These are phyloP conservation scores for Lateolabrax maculatus DNA, from an alignment of 2,797 vertebrate species.

Conservation along the genomic window DNA sequence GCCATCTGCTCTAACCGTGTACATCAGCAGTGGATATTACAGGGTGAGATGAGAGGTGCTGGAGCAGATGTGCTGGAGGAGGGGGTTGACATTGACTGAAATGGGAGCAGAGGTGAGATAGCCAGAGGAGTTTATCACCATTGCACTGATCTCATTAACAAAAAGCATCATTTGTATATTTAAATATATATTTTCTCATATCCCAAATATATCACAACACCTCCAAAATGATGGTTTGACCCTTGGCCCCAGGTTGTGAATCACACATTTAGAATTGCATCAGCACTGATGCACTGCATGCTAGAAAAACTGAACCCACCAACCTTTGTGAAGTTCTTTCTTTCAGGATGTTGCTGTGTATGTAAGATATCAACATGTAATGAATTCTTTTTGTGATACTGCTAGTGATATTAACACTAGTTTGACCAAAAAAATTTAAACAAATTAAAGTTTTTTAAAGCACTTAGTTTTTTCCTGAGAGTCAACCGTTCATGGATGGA, in stretches of 20 bases:
- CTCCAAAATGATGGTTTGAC: conserved; percentile 11
- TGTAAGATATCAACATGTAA: background rate
- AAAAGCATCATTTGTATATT: background rate
- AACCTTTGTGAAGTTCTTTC: background rate
- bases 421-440: background rate
- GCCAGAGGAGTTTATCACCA: conserved; percentile 33
- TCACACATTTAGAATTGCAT: conserved; percentile 5
- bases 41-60: conserved; percentile 56
- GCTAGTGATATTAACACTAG: background rate
- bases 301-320: background rate
- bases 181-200: background rate
- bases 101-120: conserved; percentile 58
- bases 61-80: conserved; percentile 71
- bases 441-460: background rate
- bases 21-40: conserved; percentile 58
- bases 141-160: conserved; percentile 39
- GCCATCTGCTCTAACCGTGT: conserved; percentile 67
- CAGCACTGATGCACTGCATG: background rate
- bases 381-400: background rate
- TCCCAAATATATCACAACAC: conserved; percentile 1
- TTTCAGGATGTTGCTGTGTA: background rate
- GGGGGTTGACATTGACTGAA: conserved; percentile 58
- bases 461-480: no score
- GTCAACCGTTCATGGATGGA: background rate
- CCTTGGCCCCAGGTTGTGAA: background rate